Evolutionary conservation across 2,888 invertebrate species (phyloP).

Genomic region (Steromphala cineraria): DNA sequence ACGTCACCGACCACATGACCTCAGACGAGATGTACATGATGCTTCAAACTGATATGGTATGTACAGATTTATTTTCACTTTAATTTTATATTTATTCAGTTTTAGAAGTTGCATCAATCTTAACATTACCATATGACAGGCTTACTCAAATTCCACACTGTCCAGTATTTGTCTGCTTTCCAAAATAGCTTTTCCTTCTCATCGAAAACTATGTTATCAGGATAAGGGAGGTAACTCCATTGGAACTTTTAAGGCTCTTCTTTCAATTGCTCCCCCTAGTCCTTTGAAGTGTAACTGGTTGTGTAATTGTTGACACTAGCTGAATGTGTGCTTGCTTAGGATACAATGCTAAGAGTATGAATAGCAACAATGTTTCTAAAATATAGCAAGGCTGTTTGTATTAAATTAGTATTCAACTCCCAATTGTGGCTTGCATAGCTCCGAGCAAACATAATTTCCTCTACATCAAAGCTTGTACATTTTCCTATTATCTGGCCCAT

Average conservation of each 20-base stretch:
- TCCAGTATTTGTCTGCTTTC: too few species aligned
- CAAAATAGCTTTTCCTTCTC: background rate
- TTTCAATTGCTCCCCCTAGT: background rate
- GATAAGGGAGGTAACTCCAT: background rate
- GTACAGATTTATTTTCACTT: background rate
- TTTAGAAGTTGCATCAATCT: background rate
- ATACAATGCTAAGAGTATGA: background rate
- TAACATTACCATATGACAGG: background rate
- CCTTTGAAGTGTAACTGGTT: background rate
- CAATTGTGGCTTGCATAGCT: too few species aligned
- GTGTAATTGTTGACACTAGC: constrained; percentile 1
- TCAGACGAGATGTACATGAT: constrained; percentile 61
- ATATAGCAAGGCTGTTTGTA: background rate
- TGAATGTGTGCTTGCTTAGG: constrained; percentile 5
- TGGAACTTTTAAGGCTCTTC: constrained; percentile 4
- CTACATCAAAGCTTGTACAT: too few species aligned
- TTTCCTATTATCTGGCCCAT: too few species aligned
- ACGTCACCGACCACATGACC: constrained; percentile 50
- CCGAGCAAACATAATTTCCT: too few species aligned
- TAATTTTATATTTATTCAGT: background rate
- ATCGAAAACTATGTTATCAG: background rate
- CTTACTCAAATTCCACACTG: background rate
- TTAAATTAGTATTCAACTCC: too few species aligned
- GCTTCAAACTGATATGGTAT: constrained; percentile 64
- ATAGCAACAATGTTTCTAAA: background rate